phyloP scores from a whole-genome alignment of 1,140 invertebrate genomes.

The Penaeus indicus region DNA sequence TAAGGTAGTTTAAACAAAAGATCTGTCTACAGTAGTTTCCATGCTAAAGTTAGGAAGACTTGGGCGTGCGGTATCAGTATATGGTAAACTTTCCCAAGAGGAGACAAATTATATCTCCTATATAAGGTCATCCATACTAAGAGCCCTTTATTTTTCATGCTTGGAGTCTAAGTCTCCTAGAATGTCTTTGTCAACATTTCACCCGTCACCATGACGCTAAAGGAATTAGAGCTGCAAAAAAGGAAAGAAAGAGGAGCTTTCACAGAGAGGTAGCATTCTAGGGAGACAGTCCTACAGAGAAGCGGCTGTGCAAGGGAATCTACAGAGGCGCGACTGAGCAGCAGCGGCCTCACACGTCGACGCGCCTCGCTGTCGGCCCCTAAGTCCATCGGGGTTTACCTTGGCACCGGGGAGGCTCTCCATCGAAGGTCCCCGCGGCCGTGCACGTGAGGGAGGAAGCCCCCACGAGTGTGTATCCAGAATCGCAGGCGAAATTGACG shows the following conservation, averaged over 20 bases:
- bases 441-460: constrained; percentile 79
- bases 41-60: too few species aligned
- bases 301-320: not conserved
- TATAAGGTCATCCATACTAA: too few species aligned
- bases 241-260: too few species aligned
- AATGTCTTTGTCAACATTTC: not conserved
- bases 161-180: not conserved
- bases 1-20: too few species aligned
- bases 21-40: too few species aligned
- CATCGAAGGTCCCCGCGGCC: constrained; percentile 84
- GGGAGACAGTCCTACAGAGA: too few species aligned
- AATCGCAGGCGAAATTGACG: constrained; percentile 27
- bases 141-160: not conserved
- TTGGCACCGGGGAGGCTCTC: constrained; percentile 79
- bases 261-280: too few species aligned
- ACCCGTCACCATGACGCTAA: not conserved
- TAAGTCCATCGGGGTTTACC: constrained; percentile 71
- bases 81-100: too few species aligned
- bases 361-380: not conserved
- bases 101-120: too few species aligned
- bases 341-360: not conserved
- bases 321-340: not conserved
- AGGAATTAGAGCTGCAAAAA: too few species aligned
- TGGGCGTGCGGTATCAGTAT: too few species aligned
- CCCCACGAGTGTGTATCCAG: constrained; percentile 80